A percentile compares a stretch with the other conserved stretches of the same genome.
phyloP scores from a whole-genome alignment of 2,113 vertebrate genomes.

The Eptesicus fuscus region DNA sequence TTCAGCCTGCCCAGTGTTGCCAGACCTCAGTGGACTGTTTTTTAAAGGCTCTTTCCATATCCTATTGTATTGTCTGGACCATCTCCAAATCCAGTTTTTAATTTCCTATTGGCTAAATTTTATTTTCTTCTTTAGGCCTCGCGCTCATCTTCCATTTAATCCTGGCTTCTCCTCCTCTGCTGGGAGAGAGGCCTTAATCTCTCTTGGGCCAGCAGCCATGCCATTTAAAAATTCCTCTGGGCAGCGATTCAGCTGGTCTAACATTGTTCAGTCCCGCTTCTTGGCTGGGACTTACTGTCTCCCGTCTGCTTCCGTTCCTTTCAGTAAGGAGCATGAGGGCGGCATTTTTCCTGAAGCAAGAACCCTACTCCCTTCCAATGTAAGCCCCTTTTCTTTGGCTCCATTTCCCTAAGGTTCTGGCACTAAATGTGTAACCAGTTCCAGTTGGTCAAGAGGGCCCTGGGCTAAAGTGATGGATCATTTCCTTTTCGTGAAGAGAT shows the following conservation, averaged over 20 bases:
- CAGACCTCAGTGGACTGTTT: conserved; percentile 55
- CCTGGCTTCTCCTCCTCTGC: conserved; percentile 17
- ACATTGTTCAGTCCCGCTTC: not conserved
- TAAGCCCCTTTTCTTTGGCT: not conserved
- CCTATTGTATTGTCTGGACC: conserved; percentile 65
- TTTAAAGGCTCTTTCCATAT: conserved; percentile 52
- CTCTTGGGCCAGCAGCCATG: conserved; percentile 43
- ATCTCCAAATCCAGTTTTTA: conserved; percentile 64
- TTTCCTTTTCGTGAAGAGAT: conserved; percentile 3
- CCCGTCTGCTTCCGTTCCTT: not conserved
- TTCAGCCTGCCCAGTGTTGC: conserved; percentile 23
- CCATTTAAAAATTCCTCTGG: conserved; percentile 59
- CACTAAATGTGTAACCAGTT: conserved; percentile 29
- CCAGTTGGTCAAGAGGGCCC: not conserved
- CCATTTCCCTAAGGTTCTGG: not conserved
- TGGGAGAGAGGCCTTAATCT: conserved; percentile 46
- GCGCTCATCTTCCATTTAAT: conserved; percentile 31
- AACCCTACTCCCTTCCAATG: not conserved
- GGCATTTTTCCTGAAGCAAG: not conserved
- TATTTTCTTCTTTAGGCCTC: not conserved
- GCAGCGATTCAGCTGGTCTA: conserved; percentile 56
- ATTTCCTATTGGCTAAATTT: conserved; percentile 67
- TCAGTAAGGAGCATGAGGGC: not conserved
- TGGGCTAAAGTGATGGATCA: not conserved
- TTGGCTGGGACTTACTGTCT: not conserved